Percentiles rank a stretch among this genome's conserved stretches.
These are phyloP conservation scores for Agelaius tricolor DNA, from an alignment of 2,113 vertebrate genomes.

Conservation along the genomic window DNA sequence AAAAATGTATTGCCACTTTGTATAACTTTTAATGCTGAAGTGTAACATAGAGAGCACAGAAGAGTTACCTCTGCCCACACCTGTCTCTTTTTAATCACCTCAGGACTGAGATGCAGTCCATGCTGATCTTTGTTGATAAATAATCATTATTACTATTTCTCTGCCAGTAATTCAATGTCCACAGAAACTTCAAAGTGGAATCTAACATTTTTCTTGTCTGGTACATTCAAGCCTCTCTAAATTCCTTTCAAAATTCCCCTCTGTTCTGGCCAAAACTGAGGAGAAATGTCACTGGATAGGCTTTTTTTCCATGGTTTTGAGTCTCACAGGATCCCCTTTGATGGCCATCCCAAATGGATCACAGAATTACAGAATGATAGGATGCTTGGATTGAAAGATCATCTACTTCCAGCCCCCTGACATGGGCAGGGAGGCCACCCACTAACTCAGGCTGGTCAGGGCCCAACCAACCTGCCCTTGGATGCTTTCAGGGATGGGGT, in stretches of 20 bases:
- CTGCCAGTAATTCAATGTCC: neutral
- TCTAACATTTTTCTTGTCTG: neutral
- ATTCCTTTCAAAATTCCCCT: neutral
- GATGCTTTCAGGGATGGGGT: neutral
- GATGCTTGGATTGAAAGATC: neutral
- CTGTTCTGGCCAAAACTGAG: neutral
- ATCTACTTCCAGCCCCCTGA: neutral
- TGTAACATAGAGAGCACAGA: neutral
- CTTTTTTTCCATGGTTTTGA: neutral
- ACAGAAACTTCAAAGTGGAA: neutral
- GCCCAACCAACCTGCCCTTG: neutral
- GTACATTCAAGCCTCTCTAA: neutral
- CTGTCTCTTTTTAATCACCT: neutral
- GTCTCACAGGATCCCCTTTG: rapidly evolving
- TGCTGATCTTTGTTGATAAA: neutral
- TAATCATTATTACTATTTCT: neutral
- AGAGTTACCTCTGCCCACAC: neutral
- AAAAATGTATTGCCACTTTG: neutral
- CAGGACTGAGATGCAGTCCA: neutral
- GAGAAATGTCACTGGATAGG: neutral
- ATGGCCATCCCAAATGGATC: neutral
- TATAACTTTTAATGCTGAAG: neutral
- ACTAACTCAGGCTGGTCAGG: neutral
- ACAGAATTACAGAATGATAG: neutral
- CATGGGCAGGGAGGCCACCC: neutral